Percentiles rank a stretch among this genome's conserved stretches.
Conservation (phyloP, 1,140 invertebrate species). For the Tenebrio molitor region DNA sequence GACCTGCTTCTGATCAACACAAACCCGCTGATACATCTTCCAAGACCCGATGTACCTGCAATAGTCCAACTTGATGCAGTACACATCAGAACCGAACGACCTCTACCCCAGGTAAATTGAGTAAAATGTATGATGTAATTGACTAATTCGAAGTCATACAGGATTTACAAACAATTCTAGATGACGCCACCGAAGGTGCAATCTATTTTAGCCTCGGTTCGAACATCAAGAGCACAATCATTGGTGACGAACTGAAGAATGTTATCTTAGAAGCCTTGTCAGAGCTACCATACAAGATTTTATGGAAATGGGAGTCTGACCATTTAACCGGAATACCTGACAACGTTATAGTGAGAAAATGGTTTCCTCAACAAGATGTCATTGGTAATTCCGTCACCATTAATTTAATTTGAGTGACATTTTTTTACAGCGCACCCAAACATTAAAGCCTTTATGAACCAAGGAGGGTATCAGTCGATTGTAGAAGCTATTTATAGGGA, state of each 20-base stretch:
- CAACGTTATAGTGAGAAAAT: conserved; percentile 75
- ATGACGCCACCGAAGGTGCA: conserved; percentile 65
- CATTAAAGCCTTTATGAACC: conserved; percentile 67
- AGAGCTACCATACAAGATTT: conserved; percentile 66
- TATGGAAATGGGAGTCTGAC: conserved; percentile 71
- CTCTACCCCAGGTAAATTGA: conserved; percentile 65
- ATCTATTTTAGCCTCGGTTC: conserved; percentile 71
- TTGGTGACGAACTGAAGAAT: conserved; percentile 63
- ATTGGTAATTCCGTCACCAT: no score
- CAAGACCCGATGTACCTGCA: conserved; percentile 67
- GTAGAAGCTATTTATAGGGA: conserved; percentile 67
- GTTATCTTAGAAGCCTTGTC: conserved; percentile 67
- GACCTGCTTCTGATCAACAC: conserved; percentile 69
- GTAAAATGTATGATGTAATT: neutral
- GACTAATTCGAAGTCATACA: conserved; percentile 9
- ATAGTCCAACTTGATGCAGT: conserved; percentile 68
- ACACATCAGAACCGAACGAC: conserved; percentile 65
- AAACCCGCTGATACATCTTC: conserved; percentile 66
- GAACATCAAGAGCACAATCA: conserved; percentile 64
- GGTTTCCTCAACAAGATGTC: conserved; percentile 80
- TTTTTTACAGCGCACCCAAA: conserved; percentile 64
- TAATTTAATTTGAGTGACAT: no score
- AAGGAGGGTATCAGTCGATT: conserved; percentile 70
- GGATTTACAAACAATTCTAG: conserved; percentile 64
- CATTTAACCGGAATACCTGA: conserved; percentile 69